A percentile compares a stretch with the other conserved stretches of the same genome.
phyloP scores from a whole-genome alignment of 2,113 vertebrate genomes.

The Daubentonia madagascariensis region DNA sequence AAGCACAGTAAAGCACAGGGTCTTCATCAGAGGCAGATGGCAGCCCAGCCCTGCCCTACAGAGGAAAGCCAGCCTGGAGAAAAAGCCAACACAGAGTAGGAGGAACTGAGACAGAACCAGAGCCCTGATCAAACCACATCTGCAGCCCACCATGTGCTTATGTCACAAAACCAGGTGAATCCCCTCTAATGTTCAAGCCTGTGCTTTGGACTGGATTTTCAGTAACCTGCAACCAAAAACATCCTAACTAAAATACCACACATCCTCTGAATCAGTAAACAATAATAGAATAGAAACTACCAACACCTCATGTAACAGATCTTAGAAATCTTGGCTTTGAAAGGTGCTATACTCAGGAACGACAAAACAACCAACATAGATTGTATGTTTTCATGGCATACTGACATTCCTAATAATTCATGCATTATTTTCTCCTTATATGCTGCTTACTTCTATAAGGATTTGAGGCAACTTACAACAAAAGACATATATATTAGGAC shows the following conservation, averaged over 20 bases:
- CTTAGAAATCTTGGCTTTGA: constrained; percentile 8
- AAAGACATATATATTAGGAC: not conserved
- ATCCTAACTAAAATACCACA: not conserved
- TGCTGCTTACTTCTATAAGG: not conserved
- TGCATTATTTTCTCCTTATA: not conserved
- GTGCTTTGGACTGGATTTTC: not conserved
- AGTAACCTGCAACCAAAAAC: not conserved
- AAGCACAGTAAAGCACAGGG: not conserved
- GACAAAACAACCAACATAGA: not conserved
- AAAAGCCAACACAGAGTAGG: not conserved
- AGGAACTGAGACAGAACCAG: not conserved
- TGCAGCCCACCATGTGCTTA: not conserved
- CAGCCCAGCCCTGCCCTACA: not conserved
- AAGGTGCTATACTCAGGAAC: not conserved
- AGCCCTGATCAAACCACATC: not conserved
- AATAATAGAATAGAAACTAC: not conserved
- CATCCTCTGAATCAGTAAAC: not conserved
- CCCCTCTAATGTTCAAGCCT: not conserved
- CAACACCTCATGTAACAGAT: not conserved
- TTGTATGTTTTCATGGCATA: not conserved
- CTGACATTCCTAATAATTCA: not conserved
- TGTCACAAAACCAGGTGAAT: not conserved
- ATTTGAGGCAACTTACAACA: not conserved
- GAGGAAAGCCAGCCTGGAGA: not conserved
- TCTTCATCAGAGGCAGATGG: not conserved